Conservation (phyloP, 2,888 invertebrate species). For the Eledona agricola region DNA sequence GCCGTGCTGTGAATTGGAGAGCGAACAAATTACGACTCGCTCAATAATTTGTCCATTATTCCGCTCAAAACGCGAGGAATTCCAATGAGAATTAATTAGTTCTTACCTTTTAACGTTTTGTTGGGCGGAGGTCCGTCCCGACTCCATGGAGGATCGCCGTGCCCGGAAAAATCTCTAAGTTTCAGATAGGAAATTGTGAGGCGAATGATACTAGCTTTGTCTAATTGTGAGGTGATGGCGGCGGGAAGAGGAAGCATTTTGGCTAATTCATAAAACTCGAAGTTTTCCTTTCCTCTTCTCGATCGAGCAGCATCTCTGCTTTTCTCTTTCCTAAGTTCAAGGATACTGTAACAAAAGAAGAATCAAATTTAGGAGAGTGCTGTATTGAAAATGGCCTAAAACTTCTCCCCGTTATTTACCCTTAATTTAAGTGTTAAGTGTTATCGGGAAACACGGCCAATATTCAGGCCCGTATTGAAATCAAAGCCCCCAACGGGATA, state of each 20-base stretch:
- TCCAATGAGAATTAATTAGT: conserved; percentile 2
- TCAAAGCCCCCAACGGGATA: conserved; percentile 57
- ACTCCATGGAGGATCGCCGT: conserved; percentile 97
- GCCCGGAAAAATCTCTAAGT: conserved; percentile 92
- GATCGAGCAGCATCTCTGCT: conserved; percentile 92
- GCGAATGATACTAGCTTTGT: conserved; percentile 95
- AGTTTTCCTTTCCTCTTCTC: conserved; percentile 92
- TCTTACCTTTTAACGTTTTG: conserved; percentile 83
- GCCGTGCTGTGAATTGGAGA: conserved; percentile 9
- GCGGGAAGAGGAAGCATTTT: conserved; percentile 92
- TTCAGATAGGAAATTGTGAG: conserved; percentile 96
- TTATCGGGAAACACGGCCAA: conserved; percentile 36
- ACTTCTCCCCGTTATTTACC: conserved; percentile 34
- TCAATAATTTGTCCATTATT: conserved; percentile 15
- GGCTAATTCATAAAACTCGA: conserved; percentile 95
- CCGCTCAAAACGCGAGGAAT: conserved; percentile 12
- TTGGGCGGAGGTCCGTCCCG: conserved; percentile 80
- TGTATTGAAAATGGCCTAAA: conserved; percentile 27
- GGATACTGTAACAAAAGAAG: conserved; percentile 76
- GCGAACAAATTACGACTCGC: conserved; percentile 12
- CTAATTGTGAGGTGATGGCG: conserved; percentile 92
- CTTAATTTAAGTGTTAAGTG: conserved; percentile 40
- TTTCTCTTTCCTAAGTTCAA: conserved; percentile 93
- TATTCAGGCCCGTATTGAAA: conserved; percentile 57
- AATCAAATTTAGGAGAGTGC: conserved; percentile 25